These are phyloP conservation scores for Drosophila phalerata DNA, from an alignment of 2,888 invertebrate genomes.

Conservation along the genomic window DNA sequence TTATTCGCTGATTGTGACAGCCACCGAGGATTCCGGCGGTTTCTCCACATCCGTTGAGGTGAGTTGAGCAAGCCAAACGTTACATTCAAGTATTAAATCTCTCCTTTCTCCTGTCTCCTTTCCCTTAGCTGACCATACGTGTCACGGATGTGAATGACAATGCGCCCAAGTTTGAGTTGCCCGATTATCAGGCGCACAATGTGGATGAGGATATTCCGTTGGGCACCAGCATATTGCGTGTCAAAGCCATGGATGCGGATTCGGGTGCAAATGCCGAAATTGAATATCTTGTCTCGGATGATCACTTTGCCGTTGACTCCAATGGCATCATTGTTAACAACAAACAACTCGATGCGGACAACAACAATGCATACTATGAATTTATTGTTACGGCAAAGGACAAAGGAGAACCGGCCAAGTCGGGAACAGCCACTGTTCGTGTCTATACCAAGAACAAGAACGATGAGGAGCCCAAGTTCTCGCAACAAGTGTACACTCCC, in stretches of 20 bases:
- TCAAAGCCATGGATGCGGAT: slow-evolving; percentile 97
- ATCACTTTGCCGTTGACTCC: slow-evolving; percentile 97
- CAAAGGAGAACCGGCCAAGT: slow-evolving; percentile 96
- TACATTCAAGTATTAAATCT: not conserved
- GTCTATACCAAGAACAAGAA: slow-evolving; percentile 99
- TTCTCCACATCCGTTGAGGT: slow-evolving; percentile 98
- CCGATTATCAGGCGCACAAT: slow-evolving; percentile 98
- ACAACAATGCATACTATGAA: slow-evolving; percentile 98
- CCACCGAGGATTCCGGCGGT: slow-evolving; percentile 98
- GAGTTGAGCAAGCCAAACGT: slow-evolving; percentile 52
- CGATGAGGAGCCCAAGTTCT: slow-evolving; percentile 98
- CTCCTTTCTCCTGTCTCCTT: not conserved
- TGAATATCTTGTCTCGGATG: slow-evolving; percentile 95
- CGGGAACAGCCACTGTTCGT: slow-evolving; percentile 96
- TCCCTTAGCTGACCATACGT: slow-evolving; percentile 92
- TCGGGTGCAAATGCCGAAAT: slow-evolving; percentile 98
- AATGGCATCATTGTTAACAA: slow-evolving; percentile 97
- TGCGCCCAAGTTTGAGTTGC: slow-evolving; percentile 97
- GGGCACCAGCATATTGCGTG: slow-evolving; percentile 96
- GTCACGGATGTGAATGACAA: slow-evolving; percentile 99
- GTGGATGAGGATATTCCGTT: slow-evolving; percentile 97
- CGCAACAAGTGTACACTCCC: slow-evolving; percentile 98
- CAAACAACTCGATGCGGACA: slow-evolving; percentile 97
- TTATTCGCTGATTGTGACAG: slow-evolving; percentile 96
- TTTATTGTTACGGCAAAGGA: slow-evolving; percentile 97